Conservation (phyloP, 1,140 invertebrate genomes). For the Cecropterus lyciades region DNA sequence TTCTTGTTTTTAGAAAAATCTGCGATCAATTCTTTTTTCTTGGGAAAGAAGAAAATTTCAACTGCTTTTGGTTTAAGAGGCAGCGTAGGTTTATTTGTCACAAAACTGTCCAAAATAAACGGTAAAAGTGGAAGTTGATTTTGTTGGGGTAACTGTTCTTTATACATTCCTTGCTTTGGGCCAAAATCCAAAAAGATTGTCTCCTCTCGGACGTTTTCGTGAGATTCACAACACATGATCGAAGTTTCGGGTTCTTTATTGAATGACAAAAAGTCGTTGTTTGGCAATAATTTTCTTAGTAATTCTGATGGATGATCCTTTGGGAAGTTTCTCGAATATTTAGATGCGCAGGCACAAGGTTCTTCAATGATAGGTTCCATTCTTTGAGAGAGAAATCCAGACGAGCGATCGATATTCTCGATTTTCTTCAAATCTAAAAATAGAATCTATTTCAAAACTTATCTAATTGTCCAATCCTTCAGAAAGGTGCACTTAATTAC, state of each 20-base stretch:
- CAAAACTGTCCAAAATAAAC: constrained; percentile 49
- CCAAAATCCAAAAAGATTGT: constrained; percentile 59
- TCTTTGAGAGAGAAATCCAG: constrained; percentile 32
- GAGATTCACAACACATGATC: constrained; percentile 62
- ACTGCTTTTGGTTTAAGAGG: constrained; percentile 54
- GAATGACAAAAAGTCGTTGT: constrained; percentile 57
- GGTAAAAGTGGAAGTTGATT: constrained; percentile 41
- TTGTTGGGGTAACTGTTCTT: constrained; percentile 32
- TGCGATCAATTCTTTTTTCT: constrained; percentile 48
- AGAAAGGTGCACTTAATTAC: too few relatives aligned
- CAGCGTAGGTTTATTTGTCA: constrained; percentile 46
- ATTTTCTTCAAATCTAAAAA: constrained; percentile 23
- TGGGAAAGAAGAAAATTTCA: constrained; percentile 67
- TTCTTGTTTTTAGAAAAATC: constrained; percentile 29
- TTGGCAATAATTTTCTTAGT: constrained; percentile 58
- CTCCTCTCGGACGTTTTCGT: constrained; percentile 62
- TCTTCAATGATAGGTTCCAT: constrained; percentile 44
- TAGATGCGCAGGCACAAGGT: constrained; percentile 56
- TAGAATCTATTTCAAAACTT: too few relatives aligned
- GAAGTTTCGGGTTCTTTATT: constrained; percentile 56
- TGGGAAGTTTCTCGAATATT: constrained; percentile 45
- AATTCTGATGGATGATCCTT: constrained; percentile 52
- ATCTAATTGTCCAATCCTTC: too few relatives aligned
- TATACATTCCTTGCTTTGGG: constrained; percentile 46
- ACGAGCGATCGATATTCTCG: constrained; percentile 10